Evolutionary conservation across 2,888 invertebrate species (phyloP).

Genomic region (Tinea pellionella): DNA sequence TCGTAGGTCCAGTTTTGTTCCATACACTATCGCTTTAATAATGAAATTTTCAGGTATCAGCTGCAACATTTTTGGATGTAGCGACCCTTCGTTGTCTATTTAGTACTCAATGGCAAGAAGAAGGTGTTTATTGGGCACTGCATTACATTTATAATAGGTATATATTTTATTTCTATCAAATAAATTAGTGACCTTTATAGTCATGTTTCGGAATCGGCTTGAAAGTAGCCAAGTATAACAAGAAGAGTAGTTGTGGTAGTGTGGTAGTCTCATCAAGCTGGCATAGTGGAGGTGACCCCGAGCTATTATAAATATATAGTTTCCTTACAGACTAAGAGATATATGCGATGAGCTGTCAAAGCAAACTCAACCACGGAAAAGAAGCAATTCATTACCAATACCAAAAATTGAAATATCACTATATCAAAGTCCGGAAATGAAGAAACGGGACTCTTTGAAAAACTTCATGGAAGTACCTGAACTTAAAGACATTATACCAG

Average conservation of each 20-base stretch:
- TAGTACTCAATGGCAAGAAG: constrained; percentile 97
- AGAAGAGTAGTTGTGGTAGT: background rate
- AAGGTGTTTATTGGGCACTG: constrained; percentile 97
- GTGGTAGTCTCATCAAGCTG: too few species aligned
- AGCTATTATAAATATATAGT: too few species aligned
- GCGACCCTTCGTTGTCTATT: constrained; percentile 96
- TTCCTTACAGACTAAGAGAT: constrained; percentile 77
- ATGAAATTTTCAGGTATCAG: constrained; percentile 66
- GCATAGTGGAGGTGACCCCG: too few species aligned
- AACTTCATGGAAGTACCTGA: constrained; percentile 86
- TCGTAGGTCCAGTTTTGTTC: background rate
- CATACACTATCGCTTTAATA: background rate
- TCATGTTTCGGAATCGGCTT: too few species aligned
- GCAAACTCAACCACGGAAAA: constrained; percentile 82
- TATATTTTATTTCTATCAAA: constrained; percentile 13
- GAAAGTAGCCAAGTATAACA: too few species aligned
- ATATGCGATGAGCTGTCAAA: constrained; percentile 86
- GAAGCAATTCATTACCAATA: constrained; percentile 94
- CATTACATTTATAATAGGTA: constrained; percentile 91
- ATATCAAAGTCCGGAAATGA: constrained; percentile 81
- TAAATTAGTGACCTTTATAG: constrained; percentile 10
- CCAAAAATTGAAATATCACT: constrained; percentile 92
- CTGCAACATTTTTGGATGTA: constrained; percentile 96
- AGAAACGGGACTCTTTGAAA: constrained; percentile 74
- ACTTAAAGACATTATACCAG: constrained; percentile 73